Percentiles rank a stretch among this genome's conserved stretches.
phyloP scores from a whole-genome alignment of 2,113 vertebrate genomes.

The Pelecanoides urinatrix region DNA sequence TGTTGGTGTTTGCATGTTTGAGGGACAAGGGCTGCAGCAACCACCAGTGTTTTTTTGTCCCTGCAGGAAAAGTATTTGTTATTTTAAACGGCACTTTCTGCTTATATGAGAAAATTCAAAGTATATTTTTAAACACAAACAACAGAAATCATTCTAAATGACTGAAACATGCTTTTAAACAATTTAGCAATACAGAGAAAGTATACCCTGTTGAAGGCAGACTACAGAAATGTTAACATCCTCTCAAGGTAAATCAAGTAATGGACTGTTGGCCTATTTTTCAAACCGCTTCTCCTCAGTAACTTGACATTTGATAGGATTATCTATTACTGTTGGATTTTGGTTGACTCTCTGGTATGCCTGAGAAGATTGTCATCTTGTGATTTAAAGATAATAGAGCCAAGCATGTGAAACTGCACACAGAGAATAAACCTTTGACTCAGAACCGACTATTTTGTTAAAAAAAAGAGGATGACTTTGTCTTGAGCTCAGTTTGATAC shows the following conservation, averaged over 20 bases:
- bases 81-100: not conserved
- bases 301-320: slow-evolving; percentile 77
- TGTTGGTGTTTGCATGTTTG: not conserved
- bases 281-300: slow-evolving; percentile 68
- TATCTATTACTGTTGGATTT: slow-evolving; percentile 73
- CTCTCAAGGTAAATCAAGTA: slow-evolving; percentile 61
- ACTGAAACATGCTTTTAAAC: slow-evolving; percentile 40
- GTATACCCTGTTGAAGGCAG: slow-evolving; percentile 32
- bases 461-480: slow-evolving; percentile 28
- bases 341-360: slow-evolving; percentile 67
- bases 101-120: slow-evolving; percentile 38
- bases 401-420: slow-evolving; percentile 67
- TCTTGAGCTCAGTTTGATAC: slow-evolving; percentile 69
- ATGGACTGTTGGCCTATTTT: slow-evolving; percentile 66
- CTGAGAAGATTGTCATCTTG: slow-evolving; percentile 72
- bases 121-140: slow-evolving; percentile 49
- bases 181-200: slow-evolving; percentile 10
- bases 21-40: not conserved
- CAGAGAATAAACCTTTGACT: slow-evolving; percentile 71
- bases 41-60: not conserved
- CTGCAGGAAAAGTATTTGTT: slow-evolving; percentile 36
- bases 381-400: slow-evolving; percentile 76
- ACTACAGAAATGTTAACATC: slow-evolving; percentile 24
- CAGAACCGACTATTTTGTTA: slow-evolving; percentile 60
- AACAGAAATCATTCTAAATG: not conserved